Percentiles rank a stretch among this genome's conserved stretches.
Conservation (phyloP, 2,113 vertebrate genomes). For the Atrichornis clamosus region DNA sequence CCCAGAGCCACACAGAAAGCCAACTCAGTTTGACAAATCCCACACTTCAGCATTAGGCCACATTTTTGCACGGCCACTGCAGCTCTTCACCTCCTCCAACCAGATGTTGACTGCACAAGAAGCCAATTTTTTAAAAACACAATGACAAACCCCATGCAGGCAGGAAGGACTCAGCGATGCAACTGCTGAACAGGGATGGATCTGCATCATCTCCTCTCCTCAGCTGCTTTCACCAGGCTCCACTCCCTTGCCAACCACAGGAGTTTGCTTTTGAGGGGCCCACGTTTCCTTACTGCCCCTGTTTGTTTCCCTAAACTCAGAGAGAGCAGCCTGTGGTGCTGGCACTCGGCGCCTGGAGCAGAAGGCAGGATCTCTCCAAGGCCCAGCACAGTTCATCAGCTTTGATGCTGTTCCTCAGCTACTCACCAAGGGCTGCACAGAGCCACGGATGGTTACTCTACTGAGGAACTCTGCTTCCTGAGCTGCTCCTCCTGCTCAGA, state of each 20-base stretch:
- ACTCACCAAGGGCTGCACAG: accelerated
- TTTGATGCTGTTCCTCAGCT: background rate
- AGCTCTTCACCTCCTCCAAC: background rate
- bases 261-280: background rate
- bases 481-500: background rate
- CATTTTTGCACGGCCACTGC: background rate
- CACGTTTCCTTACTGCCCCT: background rate
- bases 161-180: background rate
- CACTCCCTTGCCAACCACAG: background rate
- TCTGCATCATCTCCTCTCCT: background rate
- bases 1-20: background rate
- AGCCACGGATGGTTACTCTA: background rate
- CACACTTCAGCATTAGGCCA: background rate
- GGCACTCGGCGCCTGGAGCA: background rate
- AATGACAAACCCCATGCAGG: background rate
- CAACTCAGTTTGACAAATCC: background rate
- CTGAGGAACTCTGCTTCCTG: background rate
- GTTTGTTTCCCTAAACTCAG: background rate
- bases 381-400: background rate
- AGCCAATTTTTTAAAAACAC: background rate
- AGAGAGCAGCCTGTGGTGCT: background rate
- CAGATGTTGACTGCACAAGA: background rate
- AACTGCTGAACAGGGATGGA: background rate
- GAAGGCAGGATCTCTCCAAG: background rate
- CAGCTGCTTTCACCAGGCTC: background rate